Conservation (phyloP, 2,888 invertebrate species). For the Nysson spinosus region DNA sequence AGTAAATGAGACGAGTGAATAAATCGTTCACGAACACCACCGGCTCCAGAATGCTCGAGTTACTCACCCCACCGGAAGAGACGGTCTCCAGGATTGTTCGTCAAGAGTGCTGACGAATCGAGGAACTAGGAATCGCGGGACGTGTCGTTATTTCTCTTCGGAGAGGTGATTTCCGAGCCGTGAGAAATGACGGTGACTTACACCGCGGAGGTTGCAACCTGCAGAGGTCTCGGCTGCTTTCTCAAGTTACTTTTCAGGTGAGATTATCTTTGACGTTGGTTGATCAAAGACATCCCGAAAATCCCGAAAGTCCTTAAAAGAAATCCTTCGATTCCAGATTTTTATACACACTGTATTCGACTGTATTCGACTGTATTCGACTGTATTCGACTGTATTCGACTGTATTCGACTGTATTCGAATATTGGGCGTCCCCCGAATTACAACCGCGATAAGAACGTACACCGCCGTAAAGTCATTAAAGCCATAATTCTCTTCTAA, state of each 20-base stretch:
- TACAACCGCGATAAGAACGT: too few species aligned
- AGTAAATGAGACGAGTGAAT: neutral
- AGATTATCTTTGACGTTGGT: conserved; percentile 1
- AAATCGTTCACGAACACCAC: neutral
- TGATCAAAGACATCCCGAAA: too few species aligned
- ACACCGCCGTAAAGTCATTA: too few species aligned
- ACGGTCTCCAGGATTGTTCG: conserved; percentile 7
- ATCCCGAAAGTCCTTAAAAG: too few species aligned
- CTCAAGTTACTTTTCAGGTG: conserved; percentile 90
- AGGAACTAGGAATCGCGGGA: neutral
- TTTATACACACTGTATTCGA: too few species aligned
- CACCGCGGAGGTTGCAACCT: conserved; percentile 91
- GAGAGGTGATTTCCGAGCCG: conserved; percentile 3
- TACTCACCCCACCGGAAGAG: neutral
- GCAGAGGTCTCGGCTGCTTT: conserved; percentile 92
- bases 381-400: too few species aligned
- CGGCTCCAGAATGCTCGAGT: neutral
- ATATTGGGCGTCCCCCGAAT: too few species aligned
- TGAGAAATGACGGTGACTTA: conserved; percentile 89
- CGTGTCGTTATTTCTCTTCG: conserved; percentile 10
- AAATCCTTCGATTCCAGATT: too few species aligned
- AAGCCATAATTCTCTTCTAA: too few species aligned
- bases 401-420: too few species aligned
- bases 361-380: too few species aligned
- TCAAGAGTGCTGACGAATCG: conserved; percentile 11